These are phyloP conservation scores for Archilochus colubris DNA, from an alignment of 2,113 vertebrate species.

Conservation along the genomic window DNA sequence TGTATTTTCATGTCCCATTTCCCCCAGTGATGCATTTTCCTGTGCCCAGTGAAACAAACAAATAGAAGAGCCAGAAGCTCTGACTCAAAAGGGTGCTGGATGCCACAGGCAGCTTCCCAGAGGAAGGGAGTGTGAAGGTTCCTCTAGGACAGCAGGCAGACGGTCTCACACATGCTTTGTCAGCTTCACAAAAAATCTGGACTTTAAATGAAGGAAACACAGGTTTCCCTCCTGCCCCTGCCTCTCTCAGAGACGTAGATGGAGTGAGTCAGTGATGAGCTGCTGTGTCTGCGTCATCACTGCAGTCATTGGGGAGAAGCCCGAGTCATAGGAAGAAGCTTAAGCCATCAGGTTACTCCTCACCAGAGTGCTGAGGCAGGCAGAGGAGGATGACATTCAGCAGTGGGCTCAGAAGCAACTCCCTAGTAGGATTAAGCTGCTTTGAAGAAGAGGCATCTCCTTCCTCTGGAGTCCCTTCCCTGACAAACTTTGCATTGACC, in stretches of 20 bases:
- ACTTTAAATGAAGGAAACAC: conserved; percentile 1
- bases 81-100: conserved; percentile 19
- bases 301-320: not conserved
- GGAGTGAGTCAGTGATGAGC: conserved; percentile 57
- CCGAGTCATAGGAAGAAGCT: not conserved
- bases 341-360: not conserved
- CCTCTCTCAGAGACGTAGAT: not conserved
- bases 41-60: not conserved
- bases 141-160: fast-evolving
- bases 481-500: not conserved
- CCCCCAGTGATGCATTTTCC: not conserved
- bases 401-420: not conserved
- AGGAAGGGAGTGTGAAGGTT: not conserved
- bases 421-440: conserved; percentile 14
- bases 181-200: not conserved
- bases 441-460: not conserved
- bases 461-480: not conserved
- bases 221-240: not conserved
- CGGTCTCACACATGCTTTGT: not conserved
- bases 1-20: not conserved
- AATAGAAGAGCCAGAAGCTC: not conserved
- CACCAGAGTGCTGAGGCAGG: not conserved
- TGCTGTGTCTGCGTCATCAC: not conserved
- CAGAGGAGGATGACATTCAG: conserved; percentile 9
- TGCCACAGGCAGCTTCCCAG: conserved; percentile 6